phyloP scores from a whole-genome alignment of 2,888 invertebrate species.

The Calameuta idolon region DNA sequence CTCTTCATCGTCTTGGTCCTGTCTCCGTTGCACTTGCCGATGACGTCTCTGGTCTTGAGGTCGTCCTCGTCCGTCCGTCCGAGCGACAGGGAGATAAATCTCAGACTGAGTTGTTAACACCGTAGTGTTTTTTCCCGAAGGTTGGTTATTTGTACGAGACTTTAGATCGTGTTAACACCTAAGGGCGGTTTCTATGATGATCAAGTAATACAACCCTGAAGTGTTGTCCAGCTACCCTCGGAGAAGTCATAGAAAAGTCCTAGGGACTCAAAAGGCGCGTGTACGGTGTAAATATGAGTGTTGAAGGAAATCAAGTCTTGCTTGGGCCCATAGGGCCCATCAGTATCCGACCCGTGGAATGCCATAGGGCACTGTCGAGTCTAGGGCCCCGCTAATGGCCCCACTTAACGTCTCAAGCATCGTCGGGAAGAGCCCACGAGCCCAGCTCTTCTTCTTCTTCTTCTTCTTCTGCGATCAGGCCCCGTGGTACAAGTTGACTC shows the following conservation, averaged over 20 bases:
- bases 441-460: conserved; percentile 11
- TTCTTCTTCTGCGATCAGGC: conserved; percentile 1
- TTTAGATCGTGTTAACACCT: background rate
- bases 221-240: background rate
- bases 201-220: background rate
- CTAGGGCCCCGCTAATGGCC: conserved; percentile 62
- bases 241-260: background rate
- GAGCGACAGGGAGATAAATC: background rate
- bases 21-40: conserved; percentile 18
- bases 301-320: background rate
- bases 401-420: conserved; percentile 67
- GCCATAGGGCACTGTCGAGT: conserved; percentile 37
- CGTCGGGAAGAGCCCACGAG: conserved; percentile 22
- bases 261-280: background rate
- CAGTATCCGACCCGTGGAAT: conserved; percentile 31
- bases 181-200: background rate
- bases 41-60: background rate
- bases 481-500: background rate
- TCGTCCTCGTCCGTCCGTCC: background rate
- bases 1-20: conserved; percentile 15
- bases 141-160: background rate
- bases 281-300: background rate
- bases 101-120: background rate
- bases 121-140: background rate
- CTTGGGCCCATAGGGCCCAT: background rate